phyloP scores from a whole-genome alignment of 1,140 invertebrate species.

The Bombus terrestris region DNA sequence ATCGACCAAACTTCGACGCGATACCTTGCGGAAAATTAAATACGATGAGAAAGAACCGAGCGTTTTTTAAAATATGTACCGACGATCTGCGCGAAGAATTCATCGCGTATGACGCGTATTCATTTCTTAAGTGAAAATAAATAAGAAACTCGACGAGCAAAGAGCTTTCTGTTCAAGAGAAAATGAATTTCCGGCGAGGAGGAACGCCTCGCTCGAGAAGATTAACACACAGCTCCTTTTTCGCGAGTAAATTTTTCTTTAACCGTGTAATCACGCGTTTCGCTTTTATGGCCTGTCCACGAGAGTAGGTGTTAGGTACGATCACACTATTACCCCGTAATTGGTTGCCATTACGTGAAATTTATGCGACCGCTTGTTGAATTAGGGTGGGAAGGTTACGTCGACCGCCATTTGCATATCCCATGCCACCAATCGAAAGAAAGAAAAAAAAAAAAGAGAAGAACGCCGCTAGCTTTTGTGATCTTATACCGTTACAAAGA shows the following conservation, averaged over 20 bases:
- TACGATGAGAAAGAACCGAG: neutral
- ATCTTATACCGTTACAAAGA: neutral
- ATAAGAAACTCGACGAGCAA: neutral
- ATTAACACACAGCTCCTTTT: constrained; percentile 11
- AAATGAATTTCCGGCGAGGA: neutral
- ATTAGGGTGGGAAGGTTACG: constrained; percentile 13
- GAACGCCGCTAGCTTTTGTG: neutral
- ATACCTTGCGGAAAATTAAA: neutral
- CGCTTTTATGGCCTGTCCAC: neutral
- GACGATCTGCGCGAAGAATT: neutral
- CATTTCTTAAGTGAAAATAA: neutral
- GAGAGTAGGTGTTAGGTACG: neutral
- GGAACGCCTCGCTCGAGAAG: neutral
- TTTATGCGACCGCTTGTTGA: constrained; percentile 55
- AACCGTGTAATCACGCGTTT: constrained; percentile 21
- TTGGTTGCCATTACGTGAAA: constrained; percentile 38
- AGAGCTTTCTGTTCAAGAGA: neutral
- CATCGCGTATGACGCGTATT: neutral
- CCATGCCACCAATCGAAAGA: neutral
- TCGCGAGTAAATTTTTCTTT: constrained; percentile 1
- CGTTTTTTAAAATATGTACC: too few species aligned
- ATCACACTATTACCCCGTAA: constrained; percentile 44
- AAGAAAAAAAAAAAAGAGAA: neutral
- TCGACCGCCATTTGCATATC: constrained; percentile 37
- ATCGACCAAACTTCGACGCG: neutral